These are phyloP conservation scores for Syngnathus scovelli DNA, from an alignment of 2,113 vertebrate genomes.

Conservation along the genomic window DNA sequence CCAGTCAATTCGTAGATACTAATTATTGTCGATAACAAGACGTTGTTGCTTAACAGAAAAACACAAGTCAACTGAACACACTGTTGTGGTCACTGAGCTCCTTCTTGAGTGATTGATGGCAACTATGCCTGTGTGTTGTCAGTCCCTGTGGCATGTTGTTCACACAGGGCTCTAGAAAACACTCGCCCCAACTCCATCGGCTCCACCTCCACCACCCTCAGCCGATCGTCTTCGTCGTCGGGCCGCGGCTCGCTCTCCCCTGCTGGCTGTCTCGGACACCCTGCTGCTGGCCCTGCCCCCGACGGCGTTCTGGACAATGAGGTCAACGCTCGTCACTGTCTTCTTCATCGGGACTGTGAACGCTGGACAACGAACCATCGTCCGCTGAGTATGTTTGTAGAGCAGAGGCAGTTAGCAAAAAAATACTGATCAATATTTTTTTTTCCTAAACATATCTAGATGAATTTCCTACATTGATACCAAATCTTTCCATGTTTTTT, in stretches of 20 bases:
- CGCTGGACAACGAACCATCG: slow-evolving; percentile 35
- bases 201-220: slow-evolving; percentile 69
- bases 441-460: too few species aligned
- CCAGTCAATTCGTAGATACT: too few species aligned
- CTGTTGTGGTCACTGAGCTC: slow-evolving; percentile 4
- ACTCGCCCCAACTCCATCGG: slow-evolving; percentile 67
- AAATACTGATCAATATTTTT: too few species aligned
- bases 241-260: slow-evolving; percentile 70
- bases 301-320: slow-evolving; percentile 60
- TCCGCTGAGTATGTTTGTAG: slow-evolving; percentile 53
- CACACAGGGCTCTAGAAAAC: slow-evolving; percentile 59
- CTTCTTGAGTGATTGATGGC: slow-evolving; percentile 32
- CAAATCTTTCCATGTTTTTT: too few species aligned
- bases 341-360: slow-evolving; percentile 39
- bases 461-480: too few species aligned
- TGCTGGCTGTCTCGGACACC: slow-evolving; percentile 46
- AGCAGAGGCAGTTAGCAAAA: too few species aligned
- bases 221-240: slow-evolving; percentile 73
- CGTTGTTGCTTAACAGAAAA: neutral
- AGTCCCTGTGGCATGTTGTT: slow-evolving; percentile 69
- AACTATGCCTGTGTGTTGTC: slow-evolving; percentile 50
- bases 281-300: slow-evolving; percentile 25
- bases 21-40: neutral
- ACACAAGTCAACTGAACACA: too few species aligned
- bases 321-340: slow-evolving; percentile 48